Conservation (phyloP, 2,888 invertebrate species). For the Germaria angustata region DNA sequence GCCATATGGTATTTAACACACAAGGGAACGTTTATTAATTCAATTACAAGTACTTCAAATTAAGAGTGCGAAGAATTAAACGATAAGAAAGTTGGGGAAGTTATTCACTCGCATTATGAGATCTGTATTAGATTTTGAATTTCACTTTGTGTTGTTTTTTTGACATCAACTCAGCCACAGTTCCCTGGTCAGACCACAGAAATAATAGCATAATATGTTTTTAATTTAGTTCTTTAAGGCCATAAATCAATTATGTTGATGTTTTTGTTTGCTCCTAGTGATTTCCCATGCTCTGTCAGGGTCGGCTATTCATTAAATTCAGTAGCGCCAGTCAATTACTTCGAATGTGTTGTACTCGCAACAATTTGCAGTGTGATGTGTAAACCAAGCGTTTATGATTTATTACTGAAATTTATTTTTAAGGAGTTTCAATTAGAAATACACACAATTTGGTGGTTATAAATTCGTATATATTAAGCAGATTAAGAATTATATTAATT, state of each 20-base stretch:
- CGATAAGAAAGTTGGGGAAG: not conserved
- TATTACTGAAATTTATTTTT: constrained; percentile 52
- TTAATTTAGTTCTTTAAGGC: constrained; percentile 48
- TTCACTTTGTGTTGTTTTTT: not conserved
- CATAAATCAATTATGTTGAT: constrained; percentile 58
- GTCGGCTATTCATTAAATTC: not conserved
- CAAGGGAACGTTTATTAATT: constrained; percentile 15
- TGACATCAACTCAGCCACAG: constrained; percentile 22
- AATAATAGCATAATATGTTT: constrained; percentile 56
- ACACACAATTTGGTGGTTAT: not conserved
- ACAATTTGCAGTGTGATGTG: not conserved
- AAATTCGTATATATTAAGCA: not conserved
- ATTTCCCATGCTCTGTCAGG: not conserved
- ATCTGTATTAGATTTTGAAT: constrained; percentile 15
- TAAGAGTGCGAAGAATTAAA: not conserved
- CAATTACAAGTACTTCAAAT: not conserved
- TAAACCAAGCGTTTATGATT: constrained; percentile 41
- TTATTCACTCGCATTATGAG: constrained; percentile 6
- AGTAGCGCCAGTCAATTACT: not conserved
- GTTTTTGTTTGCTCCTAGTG: constrained; percentile 5
- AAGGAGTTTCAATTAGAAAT: constrained; percentile 21
- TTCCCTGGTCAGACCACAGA: constrained; percentile 48
- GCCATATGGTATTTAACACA: constrained; percentile 48
- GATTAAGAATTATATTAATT: too few species aligned
- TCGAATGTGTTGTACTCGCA: not conserved